Conservation (phyloP, 2,888 invertebrate genomes). For the Pristionchus exspectatus region DNA sequence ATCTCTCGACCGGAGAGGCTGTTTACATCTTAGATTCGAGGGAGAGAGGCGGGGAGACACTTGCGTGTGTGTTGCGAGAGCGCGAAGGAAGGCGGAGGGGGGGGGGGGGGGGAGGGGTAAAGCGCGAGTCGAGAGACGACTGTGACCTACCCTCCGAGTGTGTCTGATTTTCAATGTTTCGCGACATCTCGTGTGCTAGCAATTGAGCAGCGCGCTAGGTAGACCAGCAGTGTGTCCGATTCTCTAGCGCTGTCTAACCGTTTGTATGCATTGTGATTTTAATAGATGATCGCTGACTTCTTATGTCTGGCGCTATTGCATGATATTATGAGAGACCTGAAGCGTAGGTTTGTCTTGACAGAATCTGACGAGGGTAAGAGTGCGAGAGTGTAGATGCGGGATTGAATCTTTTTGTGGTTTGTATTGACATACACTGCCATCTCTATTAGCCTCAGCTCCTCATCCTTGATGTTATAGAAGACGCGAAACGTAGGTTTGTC, state of each 20-base stretch:
- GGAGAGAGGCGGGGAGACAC: not conserved
- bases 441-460: not conserved
- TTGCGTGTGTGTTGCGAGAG: not conserved
- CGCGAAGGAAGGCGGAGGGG: not conserved
- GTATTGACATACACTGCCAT: too few relatives aligned
- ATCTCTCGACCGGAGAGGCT: not conserved
- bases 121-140: not conserved
- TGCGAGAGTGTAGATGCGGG: too few relatives aligned
- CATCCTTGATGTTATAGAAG: not conserved
- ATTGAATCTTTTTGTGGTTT: too few relatives aligned
- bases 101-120: not conserved
- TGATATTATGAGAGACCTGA: not conserved
- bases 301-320: too few relatives aligned
- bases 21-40: constrained; percentile 36
- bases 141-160: not conserved
- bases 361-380: too few relatives aligned
- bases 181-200: too few relatives aligned
- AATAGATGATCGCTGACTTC: too few relatives aligned
- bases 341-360: not conserved
- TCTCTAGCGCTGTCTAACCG: too few relatives aligned
- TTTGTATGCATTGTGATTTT: too few relatives aligned
- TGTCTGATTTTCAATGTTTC: too few relatives aligned
- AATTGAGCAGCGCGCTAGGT: too few relatives aligned
- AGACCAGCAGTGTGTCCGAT: too few relatives aligned
- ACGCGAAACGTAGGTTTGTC: not conserved